A percentile compares a stretch with the other conserved stretches of the same genome.
phyloP scores from a whole-genome alignment of 2,113 vertebrate species.

The Panthera tigris region DNA sequence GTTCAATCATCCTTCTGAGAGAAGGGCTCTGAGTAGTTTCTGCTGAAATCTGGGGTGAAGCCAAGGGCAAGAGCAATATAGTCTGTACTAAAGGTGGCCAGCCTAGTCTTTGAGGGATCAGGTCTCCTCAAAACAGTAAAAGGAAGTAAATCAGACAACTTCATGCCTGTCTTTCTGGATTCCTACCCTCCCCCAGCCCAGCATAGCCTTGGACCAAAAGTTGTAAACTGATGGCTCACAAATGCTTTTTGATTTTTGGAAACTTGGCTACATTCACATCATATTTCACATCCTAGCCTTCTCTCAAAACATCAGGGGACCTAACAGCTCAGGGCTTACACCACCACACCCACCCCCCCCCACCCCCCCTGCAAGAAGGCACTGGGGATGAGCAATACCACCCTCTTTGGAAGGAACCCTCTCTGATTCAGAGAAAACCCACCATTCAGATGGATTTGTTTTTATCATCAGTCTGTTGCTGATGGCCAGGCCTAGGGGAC shows the following conservation, averaged over 20 bases:
- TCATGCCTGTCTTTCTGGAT: neutral
- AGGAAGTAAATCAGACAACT: neutral
- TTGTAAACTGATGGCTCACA: neutral
- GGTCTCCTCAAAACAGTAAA: neutral
- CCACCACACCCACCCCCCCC: too few species aligned
- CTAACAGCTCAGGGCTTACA: neutral
- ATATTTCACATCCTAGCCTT: neutral
- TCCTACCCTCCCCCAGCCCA: neutral
- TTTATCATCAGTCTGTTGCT: neutral
- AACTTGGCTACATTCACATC: neutral
- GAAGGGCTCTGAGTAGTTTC: neutral
- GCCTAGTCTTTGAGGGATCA: neutral
- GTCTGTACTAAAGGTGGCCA: neutral
- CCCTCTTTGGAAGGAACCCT: neutral
- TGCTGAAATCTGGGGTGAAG: neutral
- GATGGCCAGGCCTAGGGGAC: neutral
- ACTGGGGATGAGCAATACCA: neutral
- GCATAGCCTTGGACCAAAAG: neutral
- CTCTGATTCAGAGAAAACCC: neutral
- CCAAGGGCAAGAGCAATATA: too few species aligned
- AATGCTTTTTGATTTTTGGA: neutral
- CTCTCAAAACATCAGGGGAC: neutral
- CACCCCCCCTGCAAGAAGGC: neutral
- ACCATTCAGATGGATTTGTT: neutral
- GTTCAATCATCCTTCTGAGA: neutral